A percentile compares a stretch with the other conserved stretches of the same genome.
These are phyloP conservation scores for Sebastes itinus DNA, from an alignment of 2,797 vertebrate genomes.

Conservation along the genomic window DNA sequence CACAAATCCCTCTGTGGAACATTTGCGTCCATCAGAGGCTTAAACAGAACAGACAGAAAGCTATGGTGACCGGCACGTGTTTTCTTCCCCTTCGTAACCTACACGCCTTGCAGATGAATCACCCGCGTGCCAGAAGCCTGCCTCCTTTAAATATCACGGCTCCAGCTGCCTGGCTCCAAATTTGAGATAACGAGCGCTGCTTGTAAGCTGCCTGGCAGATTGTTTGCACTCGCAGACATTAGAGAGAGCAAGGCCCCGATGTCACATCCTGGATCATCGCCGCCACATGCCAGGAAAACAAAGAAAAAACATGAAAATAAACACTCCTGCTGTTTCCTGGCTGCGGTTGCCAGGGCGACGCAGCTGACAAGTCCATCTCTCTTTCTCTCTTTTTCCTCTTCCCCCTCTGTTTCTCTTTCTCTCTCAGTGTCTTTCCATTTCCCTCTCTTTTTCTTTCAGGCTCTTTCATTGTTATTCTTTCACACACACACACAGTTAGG, in stretches of 20 bases:
- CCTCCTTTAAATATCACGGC: slow-evolving; percentile 39
- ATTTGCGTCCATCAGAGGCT: not conserved
- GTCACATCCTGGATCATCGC: slow-evolving; percentile 47
- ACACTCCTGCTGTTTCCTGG: slow-evolving; percentile 44
- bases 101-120: not conserved
- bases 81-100: slow-evolving; percentile 9
- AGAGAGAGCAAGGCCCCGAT: slow-evolving; percentile 12
- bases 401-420: not conserved
- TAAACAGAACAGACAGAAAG: not conserved
- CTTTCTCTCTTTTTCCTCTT: not conserved
- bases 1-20: not conserved
- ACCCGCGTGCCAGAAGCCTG: not conserved
- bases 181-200: slow-evolving; percentile 32
- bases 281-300: slow-evolving; percentile 17
- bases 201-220: slow-evolving; percentile 1
- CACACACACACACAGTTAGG: not conserved
- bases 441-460: not conserved
- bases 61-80: not conserved
- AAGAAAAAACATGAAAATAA: slow-evolving; percentile 8
- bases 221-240: slow-evolving; percentile 49
- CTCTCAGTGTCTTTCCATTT: not conserved
- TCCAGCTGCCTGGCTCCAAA: slow-evolving; percentile 25
- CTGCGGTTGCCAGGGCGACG: slow-evolving; percentile 53
- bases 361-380: slow-evolving; percentile 33
- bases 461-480: not conserved